These are phyloP conservation scores for Cataglyphis hispanica DNA, from an alignment of 1,140 invertebrate species.

Conservation along the genomic window DNA sequence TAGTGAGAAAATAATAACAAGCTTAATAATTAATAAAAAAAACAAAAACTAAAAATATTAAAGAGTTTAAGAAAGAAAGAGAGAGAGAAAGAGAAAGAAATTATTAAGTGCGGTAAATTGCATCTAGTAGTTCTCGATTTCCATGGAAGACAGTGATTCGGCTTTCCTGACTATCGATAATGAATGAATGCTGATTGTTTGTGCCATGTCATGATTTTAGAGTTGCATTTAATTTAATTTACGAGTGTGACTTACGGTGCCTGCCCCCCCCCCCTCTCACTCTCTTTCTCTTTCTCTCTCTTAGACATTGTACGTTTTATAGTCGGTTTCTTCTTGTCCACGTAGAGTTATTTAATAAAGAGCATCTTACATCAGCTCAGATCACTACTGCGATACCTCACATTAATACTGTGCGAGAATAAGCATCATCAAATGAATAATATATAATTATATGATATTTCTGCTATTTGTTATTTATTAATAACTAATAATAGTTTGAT, in stretches of 20 bases:
- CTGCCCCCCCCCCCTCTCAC: too few relatives aligned
- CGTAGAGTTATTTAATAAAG: conserved; percentile 38
- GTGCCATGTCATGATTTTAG: conserved; percentile 74
- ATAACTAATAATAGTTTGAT: neutral
- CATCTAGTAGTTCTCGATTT: conserved; percentile 52
- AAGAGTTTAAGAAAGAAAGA: neutral
- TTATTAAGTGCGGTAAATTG: conserved; percentile 33
- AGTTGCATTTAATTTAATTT: conserved; percentile 76
- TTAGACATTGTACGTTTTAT: conserved; percentile 70
- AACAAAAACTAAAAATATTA: neutral
- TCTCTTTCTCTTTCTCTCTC: neutral
- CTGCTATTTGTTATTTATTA: neutral
- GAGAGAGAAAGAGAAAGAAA: too few relatives aligned
- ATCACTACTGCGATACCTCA: neutral
- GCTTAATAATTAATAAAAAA: conserved; percentile 21
- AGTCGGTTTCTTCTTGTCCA: conserved; percentile 57
- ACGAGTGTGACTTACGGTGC: conserved; percentile 74
- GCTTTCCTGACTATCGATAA: conserved; percentile 43
- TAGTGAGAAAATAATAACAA: neutral
- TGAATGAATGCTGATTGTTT: conserved; percentile 75
- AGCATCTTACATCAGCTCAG: conserved; percentile 26
- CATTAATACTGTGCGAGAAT: conserved; percentile 56
- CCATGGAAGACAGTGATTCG: conserved; percentile 54
- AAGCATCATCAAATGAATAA: conserved; percentile 70
- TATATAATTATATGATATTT: conserved; percentile 17